Conservation (phyloP, 2,888 invertebrate genomes). For the Trissonchulus latispiculum region DNA sequence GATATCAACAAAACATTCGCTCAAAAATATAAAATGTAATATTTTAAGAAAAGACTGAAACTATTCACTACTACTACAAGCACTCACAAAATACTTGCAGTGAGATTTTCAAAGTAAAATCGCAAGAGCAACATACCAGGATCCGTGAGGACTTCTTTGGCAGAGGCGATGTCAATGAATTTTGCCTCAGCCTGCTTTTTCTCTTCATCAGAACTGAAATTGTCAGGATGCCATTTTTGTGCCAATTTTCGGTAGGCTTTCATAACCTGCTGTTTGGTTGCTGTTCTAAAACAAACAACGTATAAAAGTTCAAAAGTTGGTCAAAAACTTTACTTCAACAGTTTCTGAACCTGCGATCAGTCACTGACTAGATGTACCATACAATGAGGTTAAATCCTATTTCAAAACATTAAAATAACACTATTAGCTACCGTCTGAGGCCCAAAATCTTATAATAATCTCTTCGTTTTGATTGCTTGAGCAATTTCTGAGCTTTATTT, state of each 20-base stretch:
- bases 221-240: slow-evolving; percentile 98
- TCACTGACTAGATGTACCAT: too few species aligned
- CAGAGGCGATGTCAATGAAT: slow-evolving; percentile 96
- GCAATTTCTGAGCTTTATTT: slow-evolving; percentile 72
- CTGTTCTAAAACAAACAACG: slow-evolving; percentile 51
- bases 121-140: slow-evolving; percentile 52
- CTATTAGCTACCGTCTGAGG: slow-evolving; percentile 68
- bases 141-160: slow-evolving; percentile 78
- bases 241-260: slow-evolving; percentile 95
- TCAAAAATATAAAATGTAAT: too few species aligned
- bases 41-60: too few species aligned
- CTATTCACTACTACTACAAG: too few species aligned
- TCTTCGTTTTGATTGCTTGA: slow-evolving; percentile 78
- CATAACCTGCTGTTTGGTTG: slow-evolving; percentile 78
- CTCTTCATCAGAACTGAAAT: slow-evolving; percentile 66
- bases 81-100: too few species aligned
- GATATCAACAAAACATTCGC: too few species aligned
- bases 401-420: too few species aligned
- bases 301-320: background rate
- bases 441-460: slow-evolving; percentile 96
- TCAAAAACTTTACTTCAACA: too few species aligned
- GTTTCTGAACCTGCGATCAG: too few species aligned
- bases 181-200: slow-evolving; percentile 90
- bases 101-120: too few species aligned
- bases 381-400: too few species aligned